phyloP scores from a whole-genome alignment of 2,797 vertebrate species.

The Coregonus sp. region DNA sequence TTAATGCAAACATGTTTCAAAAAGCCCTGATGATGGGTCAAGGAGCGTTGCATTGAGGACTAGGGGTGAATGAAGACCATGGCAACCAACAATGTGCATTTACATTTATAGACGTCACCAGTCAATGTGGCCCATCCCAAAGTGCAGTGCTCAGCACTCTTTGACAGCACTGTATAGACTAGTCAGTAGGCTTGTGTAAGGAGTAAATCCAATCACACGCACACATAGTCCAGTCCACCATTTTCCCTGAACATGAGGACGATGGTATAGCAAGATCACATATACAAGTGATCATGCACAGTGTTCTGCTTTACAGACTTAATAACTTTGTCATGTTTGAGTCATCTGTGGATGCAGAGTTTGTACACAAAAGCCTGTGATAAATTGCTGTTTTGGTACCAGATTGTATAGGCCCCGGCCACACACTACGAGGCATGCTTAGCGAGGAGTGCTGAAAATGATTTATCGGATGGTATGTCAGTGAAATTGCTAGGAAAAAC shows the following conservation, averaged over 20 bases:
- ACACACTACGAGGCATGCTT: background rate
- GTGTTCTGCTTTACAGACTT: background rate
- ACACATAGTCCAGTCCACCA: background rate
- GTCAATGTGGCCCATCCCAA: background rate
- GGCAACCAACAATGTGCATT: background rate
- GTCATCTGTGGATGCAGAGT: background rate
- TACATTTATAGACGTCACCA: background rate
- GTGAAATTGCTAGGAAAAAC: background rate
- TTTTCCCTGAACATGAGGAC: background rate
- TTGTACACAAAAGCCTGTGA: background rate
- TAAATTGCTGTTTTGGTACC: background rate
- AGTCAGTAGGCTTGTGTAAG: too few species aligned
- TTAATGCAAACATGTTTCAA: conserved; percentile 14
- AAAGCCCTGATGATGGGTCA: background rate
- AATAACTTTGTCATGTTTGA: background rate
- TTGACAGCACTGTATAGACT: background rate
- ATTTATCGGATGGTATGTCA: background rate
- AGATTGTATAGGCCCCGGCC: background rate
- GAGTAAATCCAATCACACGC: background rate
- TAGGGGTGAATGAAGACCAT: too few species aligned
- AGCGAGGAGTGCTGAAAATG: background rate
- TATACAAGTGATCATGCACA: too few species aligned
- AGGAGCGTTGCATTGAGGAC: background rate
- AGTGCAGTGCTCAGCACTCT: conserved; percentile 11
- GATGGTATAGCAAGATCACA: background rate